These are phyloP conservation scores for Periplaneta americana DNA, from an alignment of 1,140 invertebrate species.

Conservation along the genomic window DNA sequence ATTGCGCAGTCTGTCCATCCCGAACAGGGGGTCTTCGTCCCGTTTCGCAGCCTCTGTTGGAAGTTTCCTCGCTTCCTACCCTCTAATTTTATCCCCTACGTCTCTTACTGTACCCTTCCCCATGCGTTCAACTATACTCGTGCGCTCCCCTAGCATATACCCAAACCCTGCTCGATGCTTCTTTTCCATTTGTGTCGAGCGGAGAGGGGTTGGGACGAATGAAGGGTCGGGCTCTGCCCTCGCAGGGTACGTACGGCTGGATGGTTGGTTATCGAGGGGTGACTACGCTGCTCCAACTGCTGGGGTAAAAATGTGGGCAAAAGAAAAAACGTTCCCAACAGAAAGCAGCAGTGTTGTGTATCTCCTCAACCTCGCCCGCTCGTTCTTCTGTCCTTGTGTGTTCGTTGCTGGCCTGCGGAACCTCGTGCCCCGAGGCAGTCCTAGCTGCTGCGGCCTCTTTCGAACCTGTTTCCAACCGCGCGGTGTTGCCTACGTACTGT, in stretches of 20 bases:
- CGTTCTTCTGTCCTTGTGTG: not conserved
- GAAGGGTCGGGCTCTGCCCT: not conserved
- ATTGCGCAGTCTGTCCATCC: not conserved
- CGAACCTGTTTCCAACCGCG: conserved; percentile 5
- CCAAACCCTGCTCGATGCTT: not conserved
- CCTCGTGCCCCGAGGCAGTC: not conserved
- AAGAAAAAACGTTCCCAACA: not conserved
- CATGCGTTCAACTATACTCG: not conserved
- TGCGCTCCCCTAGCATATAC: not conserved
- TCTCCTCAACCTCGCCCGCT: not conserved
- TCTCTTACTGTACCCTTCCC: not conserved
- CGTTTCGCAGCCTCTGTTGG: not conserved
- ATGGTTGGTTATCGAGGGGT: not conserved
- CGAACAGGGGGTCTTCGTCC: not conserved
- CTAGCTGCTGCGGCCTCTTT: not conserved
- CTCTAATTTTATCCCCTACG: conserved; percentile 4
- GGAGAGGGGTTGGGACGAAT: not conserved
- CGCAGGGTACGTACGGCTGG: not conserved
- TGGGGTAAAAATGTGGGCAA: not conserved
- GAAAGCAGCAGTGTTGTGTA: not conserved
- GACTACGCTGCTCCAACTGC: not conserved
- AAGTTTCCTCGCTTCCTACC: not conserved
- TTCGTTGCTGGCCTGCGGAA: not conserved
- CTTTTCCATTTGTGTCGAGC: conserved; percentile 8
- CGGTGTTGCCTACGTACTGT: not conserved